Base-by-base conservation (phyloP, 2,113 vertebrate genomes). In the Dolichotis patagonum region DNA sequence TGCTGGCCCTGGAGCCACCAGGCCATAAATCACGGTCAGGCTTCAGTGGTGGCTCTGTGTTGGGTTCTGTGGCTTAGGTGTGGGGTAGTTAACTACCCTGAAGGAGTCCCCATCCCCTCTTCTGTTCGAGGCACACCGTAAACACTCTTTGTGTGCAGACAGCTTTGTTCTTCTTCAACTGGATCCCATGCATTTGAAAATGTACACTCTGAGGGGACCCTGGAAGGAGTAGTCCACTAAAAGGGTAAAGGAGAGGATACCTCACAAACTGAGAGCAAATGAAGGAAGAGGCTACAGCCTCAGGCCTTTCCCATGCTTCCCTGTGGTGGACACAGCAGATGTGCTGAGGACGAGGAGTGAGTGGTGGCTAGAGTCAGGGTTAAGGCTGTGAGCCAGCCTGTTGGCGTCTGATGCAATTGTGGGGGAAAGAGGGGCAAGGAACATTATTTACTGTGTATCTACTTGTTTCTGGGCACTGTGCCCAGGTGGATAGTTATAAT, bases 401-500 rank as follows among this genome's bases (percentile, higher is more conserved):
- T 54, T 65, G 38, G 46, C 60, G 54, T 28, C 67, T 80, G 46
- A 38, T 28, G 38, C 38, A 88, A 80, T 80, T 58, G 46, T 63
- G 13, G 46, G 22, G 89, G 75, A 41, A 80, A 56, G 26, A 87
- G 14, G 35, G 32, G 1, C 22, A 75, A 73, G 86, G 49, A 85
- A 94, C 69, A 56, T 7, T 85, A 89, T 58, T 71, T 60, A 67
- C 13, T 77, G 41, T 91, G 56, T 77, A 14, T 77, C 73, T 89
- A 60, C 78, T 49, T 71, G 46, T 81, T 17, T 6, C 20, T 65
- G 43, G 96, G 97, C 85, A 94, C 43, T 43, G 24, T 87, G 73
- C 86, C 89, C 92, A 62, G 73, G 65, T 62, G 85, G 90, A 26
- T 71, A 41, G n/a, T 69, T 49, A 49, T 94, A 92, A 96, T 43